A percentile compares a stretch with the other conserved stretches of the same genome.
phyloP scores from a whole-genome alignment of 2,113 vertebrate species.

The Merops nubicus region DNA sequence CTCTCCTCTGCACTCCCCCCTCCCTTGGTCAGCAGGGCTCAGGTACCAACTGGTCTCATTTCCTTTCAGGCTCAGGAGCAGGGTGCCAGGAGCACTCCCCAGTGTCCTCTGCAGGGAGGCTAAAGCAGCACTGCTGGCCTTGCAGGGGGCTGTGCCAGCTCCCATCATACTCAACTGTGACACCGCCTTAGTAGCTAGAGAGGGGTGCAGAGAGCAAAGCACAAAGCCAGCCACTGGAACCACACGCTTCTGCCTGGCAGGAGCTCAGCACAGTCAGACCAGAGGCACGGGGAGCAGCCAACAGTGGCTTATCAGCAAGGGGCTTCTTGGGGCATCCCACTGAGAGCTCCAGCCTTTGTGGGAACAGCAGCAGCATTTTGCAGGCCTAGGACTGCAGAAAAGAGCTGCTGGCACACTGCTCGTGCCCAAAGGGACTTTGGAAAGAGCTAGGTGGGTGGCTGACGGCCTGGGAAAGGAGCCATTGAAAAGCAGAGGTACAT shows the following conservation, averaged over 20 bases:
- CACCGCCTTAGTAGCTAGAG: background rate
- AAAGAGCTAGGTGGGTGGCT: background rate
- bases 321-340: background rate
- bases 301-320: background rate
- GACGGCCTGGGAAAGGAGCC: slow-evolving; percentile 13
- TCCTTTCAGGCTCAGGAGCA: background rate
- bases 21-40: background rate
- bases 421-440: background rate
- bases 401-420: background rate
- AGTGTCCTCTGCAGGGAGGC: background rate
- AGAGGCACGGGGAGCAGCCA: background rate
- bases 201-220: background rate
- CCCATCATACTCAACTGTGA: background rate
- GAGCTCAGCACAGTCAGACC: background rate
- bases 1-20: background rate
- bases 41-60: rapidly evolving
- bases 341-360: background rate
- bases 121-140: background rate
- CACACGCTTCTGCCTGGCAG: background rate
- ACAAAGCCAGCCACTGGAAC: background rate
- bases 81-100: background rate
- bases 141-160: background rate
- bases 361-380: background rate
- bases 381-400: background rate
- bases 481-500: slow-evolving; percentile 3